Conservation (phyloP, 1,140 invertebrate species). For the Drosophila miranda region DNA sequence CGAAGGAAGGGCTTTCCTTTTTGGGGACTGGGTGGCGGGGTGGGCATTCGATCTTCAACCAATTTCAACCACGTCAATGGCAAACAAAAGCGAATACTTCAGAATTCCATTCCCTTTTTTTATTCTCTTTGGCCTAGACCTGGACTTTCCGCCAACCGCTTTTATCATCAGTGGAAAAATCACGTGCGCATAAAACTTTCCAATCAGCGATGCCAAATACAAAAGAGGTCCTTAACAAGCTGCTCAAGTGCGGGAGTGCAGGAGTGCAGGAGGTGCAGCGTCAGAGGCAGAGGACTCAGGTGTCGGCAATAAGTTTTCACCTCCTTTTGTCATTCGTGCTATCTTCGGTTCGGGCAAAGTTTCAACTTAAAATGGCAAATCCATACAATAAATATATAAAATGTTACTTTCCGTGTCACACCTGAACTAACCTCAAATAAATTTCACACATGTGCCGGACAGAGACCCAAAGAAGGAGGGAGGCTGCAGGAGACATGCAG, state of each 20-base stretch:
- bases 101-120: conserved; percentile 7
- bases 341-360: conserved; percentile 54
- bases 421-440: conserved; percentile 81
- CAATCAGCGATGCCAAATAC: conserved; percentile 68
- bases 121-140: background rate
- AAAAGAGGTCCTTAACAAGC: conserved; percentile 79
- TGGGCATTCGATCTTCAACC: conserved; percentile 5
- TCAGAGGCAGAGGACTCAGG: conserved; percentile 23
- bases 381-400: conserved; percentile 81
- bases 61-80: conserved; percentile 57
- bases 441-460: conserved; percentile 71
- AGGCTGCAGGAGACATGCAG: background rate
- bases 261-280: background rate
- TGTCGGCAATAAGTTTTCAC: conserved; percentile 68
- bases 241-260: conserved; percentile 24
- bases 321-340: conserved; percentile 50
- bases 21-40: background rate
- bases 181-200: conserved; percentile 80
- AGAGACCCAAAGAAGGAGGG: background rate
- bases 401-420: conserved; percentile 78
- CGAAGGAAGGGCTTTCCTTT: background rate
- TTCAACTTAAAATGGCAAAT: conserved; percentile 77
- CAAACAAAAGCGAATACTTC: conserved; percentile 33
- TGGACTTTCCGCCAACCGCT: conserved; percentile 38
- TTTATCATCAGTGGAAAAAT: conserved; percentile 67